phyloP scores from a whole-genome alignment of 23 tunicate species.

The Halocynthia roretzi region DNA sequence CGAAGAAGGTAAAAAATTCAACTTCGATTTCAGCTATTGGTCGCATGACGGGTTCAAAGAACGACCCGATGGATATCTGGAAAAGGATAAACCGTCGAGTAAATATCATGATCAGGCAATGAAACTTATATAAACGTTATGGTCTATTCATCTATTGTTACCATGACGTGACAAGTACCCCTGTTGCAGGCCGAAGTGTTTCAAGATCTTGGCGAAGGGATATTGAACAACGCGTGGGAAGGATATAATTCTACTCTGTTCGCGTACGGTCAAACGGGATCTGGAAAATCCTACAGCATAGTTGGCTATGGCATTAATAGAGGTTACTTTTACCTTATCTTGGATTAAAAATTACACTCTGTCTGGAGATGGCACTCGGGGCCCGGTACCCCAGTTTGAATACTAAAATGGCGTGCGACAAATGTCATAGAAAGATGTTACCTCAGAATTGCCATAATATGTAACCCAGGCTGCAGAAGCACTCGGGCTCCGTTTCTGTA shows the following conservation, averaged over 20 bases:
- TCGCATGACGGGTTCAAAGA: conserved; percentile 69
- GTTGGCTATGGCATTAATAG: conserved; percentile 45
- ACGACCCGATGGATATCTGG: conserved; percentile 42
- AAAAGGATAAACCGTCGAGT: conserved; percentile 13
- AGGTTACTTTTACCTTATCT: conserved; percentile 9
- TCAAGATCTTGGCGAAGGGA: conserved; percentile 68
- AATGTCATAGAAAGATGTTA: too few species aligned
- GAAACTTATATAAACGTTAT: background rate
- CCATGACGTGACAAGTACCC: background rate
- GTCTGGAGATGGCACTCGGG: too few species aligned
- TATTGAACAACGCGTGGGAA: conserved; percentile 66
- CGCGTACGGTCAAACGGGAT: conserved; percentile 83
- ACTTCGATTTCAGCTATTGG: conserved; percentile 75
- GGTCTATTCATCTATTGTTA: background rate
- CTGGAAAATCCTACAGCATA: conserved; percentile 78
- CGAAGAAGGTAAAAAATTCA: conserved; percentile 44
- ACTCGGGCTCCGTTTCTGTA: too few species aligned
- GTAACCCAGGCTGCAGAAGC: too few species aligned
- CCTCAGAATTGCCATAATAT: too few species aligned
- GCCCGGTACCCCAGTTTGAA: too few species aligned
- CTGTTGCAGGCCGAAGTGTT: conserved; percentile 48
- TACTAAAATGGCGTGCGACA: too few species aligned
- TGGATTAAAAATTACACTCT: too few species aligned
- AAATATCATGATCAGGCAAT: conserved; percentile 51
- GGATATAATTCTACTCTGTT: conserved; percentile 77